Evolutionary conservation across 2,888 invertebrate genomes (phyloP).

Genomic region (Catocala sponsa): DNA sequence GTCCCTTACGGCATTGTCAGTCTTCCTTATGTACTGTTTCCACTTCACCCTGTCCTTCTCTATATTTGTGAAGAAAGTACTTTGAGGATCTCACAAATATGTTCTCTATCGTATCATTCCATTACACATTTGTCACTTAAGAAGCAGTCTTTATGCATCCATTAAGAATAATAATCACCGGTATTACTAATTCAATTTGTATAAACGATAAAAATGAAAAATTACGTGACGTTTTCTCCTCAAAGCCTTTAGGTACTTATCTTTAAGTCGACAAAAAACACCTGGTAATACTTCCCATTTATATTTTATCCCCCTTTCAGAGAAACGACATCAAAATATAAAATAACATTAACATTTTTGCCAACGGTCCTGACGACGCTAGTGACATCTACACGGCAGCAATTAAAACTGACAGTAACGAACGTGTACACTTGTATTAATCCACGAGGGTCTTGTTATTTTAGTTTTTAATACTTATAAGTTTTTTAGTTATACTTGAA

Average conservation of each 20-base stretch:
- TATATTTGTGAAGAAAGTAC: too few relatives aligned
- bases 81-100: too few relatives aligned
- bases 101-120: too few relatives aligned
- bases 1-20: too few relatives aligned
- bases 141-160: too few relatives aligned
- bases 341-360: slow-evolving; percentile 14
- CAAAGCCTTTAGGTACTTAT: not conserved
- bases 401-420: slow-evolving; percentile 43
- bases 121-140: too few relatives aligned
- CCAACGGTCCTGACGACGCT: slow-evolving; percentile 9
- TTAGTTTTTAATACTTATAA: slow-evolving; percentile 15
- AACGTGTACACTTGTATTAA: slow-evolving; percentile 27
- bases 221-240: too few relatives aligned
- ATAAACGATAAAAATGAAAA: too few relatives aligned
- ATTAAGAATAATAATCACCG: too few relatives aligned
- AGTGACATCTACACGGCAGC: slow-evolving; percentile 41
- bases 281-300: not conserved
- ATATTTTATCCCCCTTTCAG: not conserved
- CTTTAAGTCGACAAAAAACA: not conserved
- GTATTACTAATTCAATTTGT: too few relatives aligned
- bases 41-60: too few relatives aligned
- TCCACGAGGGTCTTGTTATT: slow-evolving; percentile 41
- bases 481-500: slow-evolving; percentile 61
- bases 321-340: not conserved
- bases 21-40: too few relatives aligned